A percentile compares a stretch with the other conserved stretches of the same genome.
Evolutionary conservation across 1,140 invertebrate genomes (phyloP).

Genomic region (Drosophila ficusphila): DNA sequence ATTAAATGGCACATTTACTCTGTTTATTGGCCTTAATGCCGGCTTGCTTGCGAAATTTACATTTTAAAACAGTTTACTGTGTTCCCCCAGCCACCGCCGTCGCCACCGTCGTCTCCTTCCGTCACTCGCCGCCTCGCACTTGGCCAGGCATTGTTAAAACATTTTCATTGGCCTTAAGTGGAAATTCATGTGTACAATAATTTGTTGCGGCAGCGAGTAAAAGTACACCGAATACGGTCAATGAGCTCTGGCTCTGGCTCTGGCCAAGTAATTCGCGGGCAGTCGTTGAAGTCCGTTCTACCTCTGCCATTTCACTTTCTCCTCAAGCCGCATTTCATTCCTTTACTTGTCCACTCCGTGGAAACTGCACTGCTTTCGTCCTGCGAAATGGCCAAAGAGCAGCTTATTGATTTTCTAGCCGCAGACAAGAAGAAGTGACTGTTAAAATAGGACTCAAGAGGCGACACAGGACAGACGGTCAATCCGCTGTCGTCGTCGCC

Average conservation of each 20-base stretch:
- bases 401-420: conserved; percentile 61
- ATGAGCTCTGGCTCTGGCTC: conserved; percentile 64
- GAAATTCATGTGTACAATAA: conserved; percentile 83
- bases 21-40: conserved; percentile 82
- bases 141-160: conserved; percentile 66
- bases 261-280: conserved; percentile 11
- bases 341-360: not conserved
- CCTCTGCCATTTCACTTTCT: not conserved
- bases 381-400: conserved; percentile 13
- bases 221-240: conserved; percentile 65
- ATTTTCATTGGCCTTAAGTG: conserved; percentile 83
- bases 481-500: conserved; percentile 29
- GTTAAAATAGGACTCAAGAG: not conserved
- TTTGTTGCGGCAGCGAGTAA: conserved; percentile 75
- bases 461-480: not conserved
- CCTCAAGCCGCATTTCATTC: not conserved
- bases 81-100: conserved; percentile 2
- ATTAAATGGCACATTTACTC: conserved; percentile 80
- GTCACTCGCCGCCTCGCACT: conserved; percentile 14
- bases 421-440: conserved; percentile 29
- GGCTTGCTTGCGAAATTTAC: conserved; percentile 77
- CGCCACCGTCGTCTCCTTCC: not conserved
- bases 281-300: conserved; percentile 5
- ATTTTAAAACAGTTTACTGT: conserved; percentile 79
- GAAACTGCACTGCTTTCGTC: not conserved